Conservation (phyloP, 2,113 vertebrate species). For the Vireo altiloquus region DNA sequence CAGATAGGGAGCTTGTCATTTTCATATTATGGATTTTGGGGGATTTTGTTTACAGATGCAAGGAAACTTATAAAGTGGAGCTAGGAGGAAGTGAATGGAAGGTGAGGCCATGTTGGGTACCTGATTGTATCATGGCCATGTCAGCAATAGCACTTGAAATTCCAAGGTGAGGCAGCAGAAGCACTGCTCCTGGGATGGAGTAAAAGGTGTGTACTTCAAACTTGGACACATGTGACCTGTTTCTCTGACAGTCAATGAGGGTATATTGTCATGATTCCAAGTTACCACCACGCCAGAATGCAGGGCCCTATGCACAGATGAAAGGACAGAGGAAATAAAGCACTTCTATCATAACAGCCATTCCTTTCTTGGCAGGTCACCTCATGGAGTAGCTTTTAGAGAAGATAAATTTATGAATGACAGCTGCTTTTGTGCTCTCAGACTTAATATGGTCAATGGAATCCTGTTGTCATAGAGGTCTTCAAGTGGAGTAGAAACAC, state of each 20-base stretch:
- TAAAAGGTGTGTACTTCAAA: neutral
- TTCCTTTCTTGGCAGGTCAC: neutral
- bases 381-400: neutral
- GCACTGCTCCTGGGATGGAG: neutral
- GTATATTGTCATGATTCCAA: neutral
- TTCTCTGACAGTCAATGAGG: neutral
- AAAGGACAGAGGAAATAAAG: neutral
- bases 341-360: neutral
- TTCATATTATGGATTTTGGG: neutral
- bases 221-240: neutral
- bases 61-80: neutral
- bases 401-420: neutral
- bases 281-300: neutral
- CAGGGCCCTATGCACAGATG: fast-evolving
- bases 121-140: neutral
- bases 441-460: neutral
- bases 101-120: neutral
- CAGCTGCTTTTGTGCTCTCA: neutral
- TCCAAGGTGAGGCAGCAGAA: neutral
- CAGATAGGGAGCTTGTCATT: neutral
- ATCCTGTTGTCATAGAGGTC: neutral
- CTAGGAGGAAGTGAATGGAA: neutral
- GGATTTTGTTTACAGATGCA: neutral
- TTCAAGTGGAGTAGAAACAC: neutral
- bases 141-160: neutral